Evolutionary conservation across 2,888 invertebrate species (phyloP).

Genomic region (Vanessa cardui): DNA sequence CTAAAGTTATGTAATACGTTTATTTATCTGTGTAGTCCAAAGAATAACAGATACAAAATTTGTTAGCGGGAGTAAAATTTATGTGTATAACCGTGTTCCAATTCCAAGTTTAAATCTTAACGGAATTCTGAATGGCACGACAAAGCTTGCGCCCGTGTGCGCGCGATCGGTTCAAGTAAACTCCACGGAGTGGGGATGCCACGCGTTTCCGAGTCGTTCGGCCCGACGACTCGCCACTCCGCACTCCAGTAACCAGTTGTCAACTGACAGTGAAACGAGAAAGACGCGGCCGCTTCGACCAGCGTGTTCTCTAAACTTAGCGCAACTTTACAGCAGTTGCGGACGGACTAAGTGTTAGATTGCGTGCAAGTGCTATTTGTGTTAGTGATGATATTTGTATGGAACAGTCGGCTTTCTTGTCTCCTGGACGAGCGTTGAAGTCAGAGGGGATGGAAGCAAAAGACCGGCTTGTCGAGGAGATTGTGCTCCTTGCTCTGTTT

Average conservation of each 20-base stretch:
- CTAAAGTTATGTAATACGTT: background rate
- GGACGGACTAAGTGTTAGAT: constrained; percentile 69
- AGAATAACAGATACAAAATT: background rate
- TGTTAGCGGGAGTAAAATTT: constrained; percentile 8
- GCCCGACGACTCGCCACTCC: constrained; percentile 34
- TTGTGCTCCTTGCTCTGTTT: constrained; percentile 79
- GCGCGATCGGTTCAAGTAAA: constrained; percentile 14
- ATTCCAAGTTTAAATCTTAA: constrained; percentile 39
- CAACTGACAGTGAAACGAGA: constrained; percentile 72
- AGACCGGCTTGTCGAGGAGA: constrained; percentile 76
- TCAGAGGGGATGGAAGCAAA: constrained; percentile 77
- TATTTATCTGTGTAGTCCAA: background rate
- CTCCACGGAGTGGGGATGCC: constrained; percentile 48
- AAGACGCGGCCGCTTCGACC: constrained; percentile 75
- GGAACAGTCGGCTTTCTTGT: constrained; percentile 67
- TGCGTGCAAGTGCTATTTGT: constrained; percentile 63
- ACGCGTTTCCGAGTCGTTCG: constrained; percentile 51
- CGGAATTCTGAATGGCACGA: constrained; percentile 22
- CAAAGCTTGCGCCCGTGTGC: constrained; percentile 25
- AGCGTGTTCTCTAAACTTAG: constrained; percentile 80
- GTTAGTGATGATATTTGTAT: constrained; percentile 77
- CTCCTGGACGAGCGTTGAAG: constrained; percentile 78
- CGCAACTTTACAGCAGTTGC: constrained; percentile 76
- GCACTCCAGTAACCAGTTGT: constrained; percentile 61
- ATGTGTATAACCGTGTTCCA: constrained; percentile 22